These are phyloP conservation scores for Phenganax stokvisi DNA, from an alignment of 92 coral and sea anemone species.

Conservation along the genomic window DNA sequence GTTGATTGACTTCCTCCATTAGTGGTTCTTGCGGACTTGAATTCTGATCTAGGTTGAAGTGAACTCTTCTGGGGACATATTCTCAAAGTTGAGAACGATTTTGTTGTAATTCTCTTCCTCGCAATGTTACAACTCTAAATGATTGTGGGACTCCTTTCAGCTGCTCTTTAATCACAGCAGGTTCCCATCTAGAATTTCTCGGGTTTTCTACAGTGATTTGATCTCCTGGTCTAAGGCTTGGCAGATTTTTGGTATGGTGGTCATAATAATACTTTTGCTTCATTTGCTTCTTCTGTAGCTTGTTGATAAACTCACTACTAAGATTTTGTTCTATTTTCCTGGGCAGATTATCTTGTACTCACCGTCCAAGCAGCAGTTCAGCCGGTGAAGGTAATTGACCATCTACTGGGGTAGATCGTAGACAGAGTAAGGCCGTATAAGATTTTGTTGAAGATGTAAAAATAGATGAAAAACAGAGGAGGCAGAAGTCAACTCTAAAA, in stretches of 20 bases:
- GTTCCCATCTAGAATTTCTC: conserved; percentile 43
- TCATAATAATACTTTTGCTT: conserved; percentile 49
- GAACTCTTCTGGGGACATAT: background rate
- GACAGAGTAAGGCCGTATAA: conserved; percentile 36
- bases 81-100: background rate
- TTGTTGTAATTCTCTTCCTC: background rate
- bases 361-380: conserved; percentile 49
- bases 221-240: conserved; percentile 38
- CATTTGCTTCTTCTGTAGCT: conserved; percentile 46
- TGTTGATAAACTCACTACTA: conserved; percentile 24
- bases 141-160: background rate
- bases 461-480: too few relatives aligned
- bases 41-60: background rate
- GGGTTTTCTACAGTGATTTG: conserved; percentile 47
- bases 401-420: conserved; percentile 40
- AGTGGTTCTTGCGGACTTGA: background rate
- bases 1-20: conserved; percentile 11
- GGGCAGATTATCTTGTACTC: conserved; percentile 49
- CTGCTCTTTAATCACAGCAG: conserved; percentile 46
- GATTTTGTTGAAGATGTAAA: conserved; percentile 21
- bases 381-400: conserved; percentile 53
- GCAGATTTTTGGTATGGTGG: conserved; percentile 36
- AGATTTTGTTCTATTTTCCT: conserved; percentile 17
- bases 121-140: background rate
- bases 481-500: too few relatives aligned